Evolutionary conservation across 2,888 invertebrate genomes (phyloP).

Genomic region (Drosophila bunnanda): DNA sequence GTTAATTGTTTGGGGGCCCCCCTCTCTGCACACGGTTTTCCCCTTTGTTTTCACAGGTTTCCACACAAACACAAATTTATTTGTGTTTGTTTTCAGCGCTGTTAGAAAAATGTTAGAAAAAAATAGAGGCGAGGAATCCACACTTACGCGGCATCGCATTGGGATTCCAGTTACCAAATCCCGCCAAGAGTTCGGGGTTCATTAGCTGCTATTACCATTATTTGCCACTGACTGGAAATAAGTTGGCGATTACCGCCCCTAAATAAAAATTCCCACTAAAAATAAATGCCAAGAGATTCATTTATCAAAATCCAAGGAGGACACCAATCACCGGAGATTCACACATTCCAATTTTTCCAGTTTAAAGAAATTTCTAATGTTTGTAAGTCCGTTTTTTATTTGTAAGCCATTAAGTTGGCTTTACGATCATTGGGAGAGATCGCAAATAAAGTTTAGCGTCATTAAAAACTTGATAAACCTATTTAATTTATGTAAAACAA

Average conservation of each 20-base stretch:
- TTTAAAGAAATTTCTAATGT: slow-evolving; percentile 8
- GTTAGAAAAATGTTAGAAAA: slow-evolving; percentile 47
- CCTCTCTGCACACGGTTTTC: slow-evolving; percentile 57
- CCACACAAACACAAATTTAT: slow-evolving; percentile 28
- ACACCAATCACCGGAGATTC: slow-evolving; percentile 6
- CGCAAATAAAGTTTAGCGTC: slow-evolving; percentile 37
- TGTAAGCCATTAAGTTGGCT: slow-evolving; percentile 21
- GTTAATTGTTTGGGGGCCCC: slow-evolving; percentile 72
- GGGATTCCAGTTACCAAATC: slow-evolving; percentile 33
- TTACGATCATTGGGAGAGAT: slow-evolving; percentile 39
- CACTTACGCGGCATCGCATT: slow-evolving; percentile 68
- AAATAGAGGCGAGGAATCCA: slow-evolving; percentile 73
- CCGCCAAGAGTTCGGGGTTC: slow-evolving; percentile 43
- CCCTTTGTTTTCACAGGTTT: slow-evolving; percentile 40
- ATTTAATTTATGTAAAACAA: slow-evolving; percentile 19
- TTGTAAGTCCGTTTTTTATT: slow-evolving; percentile 21
- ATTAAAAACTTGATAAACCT: slow-evolving; percentile 27
- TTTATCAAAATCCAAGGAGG: slow-evolving; percentile 35
- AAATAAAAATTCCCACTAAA: slow-evolving; percentile 18
- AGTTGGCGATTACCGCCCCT: slow-evolving; percentile 51
- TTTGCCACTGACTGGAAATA: slow-evolving; percentile 29
- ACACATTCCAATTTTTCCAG: slow-evolving; percentile 4
- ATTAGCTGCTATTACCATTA: slow-evolving; percentile 70
- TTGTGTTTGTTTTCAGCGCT: slow-evolving; percentile 64
- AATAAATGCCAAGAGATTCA: slow-evolving; percentile 20